Base-by-base conservation (phyloP, 2,888 invertebrate species). In the Ophion ventricosus region DNA sequence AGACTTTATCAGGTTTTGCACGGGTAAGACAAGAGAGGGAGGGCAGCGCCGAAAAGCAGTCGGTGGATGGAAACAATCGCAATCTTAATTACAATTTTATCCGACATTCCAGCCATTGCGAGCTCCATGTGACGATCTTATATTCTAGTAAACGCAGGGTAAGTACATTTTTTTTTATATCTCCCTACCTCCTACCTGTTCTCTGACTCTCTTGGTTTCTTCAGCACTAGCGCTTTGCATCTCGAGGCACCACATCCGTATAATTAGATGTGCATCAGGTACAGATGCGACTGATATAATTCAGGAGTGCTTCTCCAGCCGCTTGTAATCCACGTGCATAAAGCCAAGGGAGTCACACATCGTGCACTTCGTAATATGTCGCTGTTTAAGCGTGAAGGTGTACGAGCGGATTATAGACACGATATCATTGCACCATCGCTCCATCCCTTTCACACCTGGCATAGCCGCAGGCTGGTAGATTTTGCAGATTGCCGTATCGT, bases 61-160 rank as follows among this genome's bases (percentile, higher is more conserved):
- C 76, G 78, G 57, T 35, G 73, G 82, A 80, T 72, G 80, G 78
- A 82, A 82, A 84, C 83, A 85, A 84, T 82, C 77, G 72, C 73
- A 83, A 87, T 87, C 87, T 87, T 84, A 87, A 87, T 87, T 85
- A 82, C 79, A 85, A 85, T 87, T 85, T 87, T 84, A 87, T 85
- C 87, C 57, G 67, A 63, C 40, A 63, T 72, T 78, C 69, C 26
- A 20, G 63, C 78, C 70, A 69, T 73, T 70, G 78, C 78, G 78
- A 56, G 69, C 74, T 69, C 74, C 61, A 54, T 73, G 64, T 77
- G 72, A 73, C 56, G 63, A 43, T 82, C 69, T 70, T 82, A 59
- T 59, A 40, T 43, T 20, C 29, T 29, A 69, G 20, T 54, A 77
- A 77, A 66, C 72, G 35, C 57, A 8, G 49, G 66, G 66, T 4